A percentile compares a stretch with the other conserved stretches of the same genome.
phyloP scores from a whole-genome alignment of 1,140 invertebrate species.

The Trachymyrmex cornetzi region DNA sequence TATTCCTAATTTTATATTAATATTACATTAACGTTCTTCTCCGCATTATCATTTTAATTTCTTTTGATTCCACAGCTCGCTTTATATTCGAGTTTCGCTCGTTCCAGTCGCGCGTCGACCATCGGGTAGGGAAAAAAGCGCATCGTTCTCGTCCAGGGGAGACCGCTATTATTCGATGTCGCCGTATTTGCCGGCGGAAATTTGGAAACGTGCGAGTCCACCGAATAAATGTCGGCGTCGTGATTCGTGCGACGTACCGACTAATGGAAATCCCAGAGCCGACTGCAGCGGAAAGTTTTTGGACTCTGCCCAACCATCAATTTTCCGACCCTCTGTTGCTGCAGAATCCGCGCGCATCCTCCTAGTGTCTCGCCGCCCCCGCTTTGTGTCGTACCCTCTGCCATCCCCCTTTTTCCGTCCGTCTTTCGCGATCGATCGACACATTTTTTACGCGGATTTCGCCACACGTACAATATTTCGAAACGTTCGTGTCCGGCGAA shows the following conservation, averaged over 20 bases:
- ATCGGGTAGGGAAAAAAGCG: slow-evolving; percentile 31
- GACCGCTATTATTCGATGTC: slow-evolving; percentile 61
- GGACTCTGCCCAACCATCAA: slow-evolving; percentile 57
- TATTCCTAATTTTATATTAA: background rate
- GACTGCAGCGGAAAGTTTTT: slow-evolving; percentile 67
- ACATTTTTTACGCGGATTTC: slow-evolving; percentile 39
- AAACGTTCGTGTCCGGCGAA: slow-evolving; percentile 2
- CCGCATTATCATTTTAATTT: background rate
- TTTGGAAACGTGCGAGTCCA: slow-evolving; percentile 72
- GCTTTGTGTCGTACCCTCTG: slow-evolving; percentile 5
- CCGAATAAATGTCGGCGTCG: slow-evolving; percentile 73
- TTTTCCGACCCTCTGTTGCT: slow-evolving; percentile 66
- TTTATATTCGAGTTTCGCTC: slow-evolving; percentile 21
- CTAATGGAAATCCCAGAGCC: slow-evolving; percentile 72
- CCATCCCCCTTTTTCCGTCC: slow-evolving; percentile 13
- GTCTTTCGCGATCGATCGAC: slow-evolving; percentile 44
- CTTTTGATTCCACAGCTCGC: background rate
- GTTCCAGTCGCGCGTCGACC: slow-evolving; percentile 3
- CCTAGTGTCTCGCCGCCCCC: slow-evolving; percentile 17
- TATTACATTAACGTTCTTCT: slow-evolving; percentile 7
- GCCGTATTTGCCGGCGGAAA: slow-evolving; percentile 71
- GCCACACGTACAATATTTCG: background rate
- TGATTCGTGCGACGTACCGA: slow-evolving; percentile 67
- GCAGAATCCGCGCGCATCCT: slow-evolving; percentile 37
- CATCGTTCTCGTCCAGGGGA: slow-evolving; percentile 32